A percentile compares a stretch with the other conserved stretches of the same genome.
phyloP scores from a whole-genome alignment of 2,113 vertebrate species.

The Notiomystis cincta region DNA sequence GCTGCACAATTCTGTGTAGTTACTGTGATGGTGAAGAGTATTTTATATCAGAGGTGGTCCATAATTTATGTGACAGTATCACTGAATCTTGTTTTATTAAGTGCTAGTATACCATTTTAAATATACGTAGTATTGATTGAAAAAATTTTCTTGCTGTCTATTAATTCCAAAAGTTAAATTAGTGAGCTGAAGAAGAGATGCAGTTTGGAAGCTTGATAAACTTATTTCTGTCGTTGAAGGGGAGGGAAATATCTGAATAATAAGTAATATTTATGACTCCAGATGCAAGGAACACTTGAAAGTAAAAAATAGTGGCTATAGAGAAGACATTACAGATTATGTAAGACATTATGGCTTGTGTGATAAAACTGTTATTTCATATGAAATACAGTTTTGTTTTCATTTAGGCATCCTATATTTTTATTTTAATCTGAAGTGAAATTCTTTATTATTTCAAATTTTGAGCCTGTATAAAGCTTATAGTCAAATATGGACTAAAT shows the following conservation, averaged over 20 bases:
- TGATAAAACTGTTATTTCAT: not conserved
- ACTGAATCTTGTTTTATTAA: not conserved
- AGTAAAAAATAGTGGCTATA: not conserved
- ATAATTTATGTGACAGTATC: not conserved
- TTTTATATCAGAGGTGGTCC: not conserved
- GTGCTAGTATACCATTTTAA: not conserved
- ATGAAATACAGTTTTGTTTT: not conserved
- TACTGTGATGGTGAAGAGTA: not conserved
- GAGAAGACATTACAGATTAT: not conserved
- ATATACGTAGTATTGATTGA: not conserved
- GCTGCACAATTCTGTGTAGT: not conserved
- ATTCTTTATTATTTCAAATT: not conserved
- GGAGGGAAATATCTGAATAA: not conserved
- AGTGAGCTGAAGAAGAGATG: not conserved
- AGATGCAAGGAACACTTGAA: not conserved
- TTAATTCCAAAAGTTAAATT: not conserved
- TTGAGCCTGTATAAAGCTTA: not conserved
- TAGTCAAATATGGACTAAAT: not conserved
- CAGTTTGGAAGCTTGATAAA: not conserved
- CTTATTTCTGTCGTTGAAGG: not conserved
- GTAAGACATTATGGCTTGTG: not conserved
- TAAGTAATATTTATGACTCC: not conserved
- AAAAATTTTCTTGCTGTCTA: not conserved
- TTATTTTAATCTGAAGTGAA: not conserved
- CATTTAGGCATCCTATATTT: not conserved